Base-by-base conservation (phyloP, 2,888 invertebrate genomes). In the Nipponacmea schrenckii region DNA sequence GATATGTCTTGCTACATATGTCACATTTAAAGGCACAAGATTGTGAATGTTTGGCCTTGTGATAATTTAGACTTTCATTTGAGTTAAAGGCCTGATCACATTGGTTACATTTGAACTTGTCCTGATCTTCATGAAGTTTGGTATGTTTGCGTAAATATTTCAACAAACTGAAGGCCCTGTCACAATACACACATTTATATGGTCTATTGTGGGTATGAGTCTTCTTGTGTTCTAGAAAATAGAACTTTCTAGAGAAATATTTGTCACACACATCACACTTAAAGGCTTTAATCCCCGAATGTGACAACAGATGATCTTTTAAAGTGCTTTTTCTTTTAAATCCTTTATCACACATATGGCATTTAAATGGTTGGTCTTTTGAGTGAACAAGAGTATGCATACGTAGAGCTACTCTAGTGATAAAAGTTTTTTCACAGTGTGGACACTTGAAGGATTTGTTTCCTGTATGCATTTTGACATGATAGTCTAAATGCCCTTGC, bases 301-400 rank as follows among this genome's bases (percentile, higher is more conserved):
- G 56, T 20, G 20, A 12, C 24, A 12, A 20, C 20, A 56, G 8
- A 24, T 56, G 56, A 20, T 20, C 24, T 24, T 56, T n/a, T 20
- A 56, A 24, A 20, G n/a, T 24, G 24, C 56, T 24, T 20, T 10
- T 14, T 12, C 24, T 8, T 20, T 12, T 56, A 56, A 20, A 56
- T 56, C 20, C n/a, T 56, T 56, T 56, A 56, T 20, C 24, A 56
- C 56, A 56, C 8, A 14, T 24, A 56, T 10, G 10, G 24, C 56
- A 56, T 56, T 56, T 56, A 56, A 20, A 56, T n/a, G 56, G 56
- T n/a, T 56, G n/a, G n/a, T 56, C 56, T 20, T 17, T n/a, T 20
- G 56, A 20, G 10, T 56, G 56, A 56, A 24, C 20, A 20, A 5
- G n/a, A n/a, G 20, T 4, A 24, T 56, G 56, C 20, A 24, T 20